These are phyloP conservation scores for Himantopus leucocephalus DNA, from an alignment of 2,113 vertebrate genomes.

Conservation along the genomic window DNA sequence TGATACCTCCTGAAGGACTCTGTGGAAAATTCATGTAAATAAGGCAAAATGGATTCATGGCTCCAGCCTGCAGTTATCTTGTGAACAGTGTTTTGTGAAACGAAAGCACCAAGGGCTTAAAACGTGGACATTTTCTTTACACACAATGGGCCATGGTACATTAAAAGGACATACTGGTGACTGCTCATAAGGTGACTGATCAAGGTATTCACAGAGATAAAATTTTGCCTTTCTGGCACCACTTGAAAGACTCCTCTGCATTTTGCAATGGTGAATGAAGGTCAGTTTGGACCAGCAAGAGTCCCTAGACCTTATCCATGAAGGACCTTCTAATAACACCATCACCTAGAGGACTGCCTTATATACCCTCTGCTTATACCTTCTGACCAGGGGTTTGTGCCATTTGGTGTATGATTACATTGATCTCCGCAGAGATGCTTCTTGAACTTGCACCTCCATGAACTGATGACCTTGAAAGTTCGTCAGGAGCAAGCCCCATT, in stretches of 20 bases:
- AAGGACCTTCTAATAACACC: neutral
- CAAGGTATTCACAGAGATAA: neutral
- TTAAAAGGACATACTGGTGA: neutral
- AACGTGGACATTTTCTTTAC: neutral
- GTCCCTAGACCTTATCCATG: neutral
- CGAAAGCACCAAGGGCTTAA: neutral
- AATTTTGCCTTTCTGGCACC: neutral
- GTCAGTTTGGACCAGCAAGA: neutral
- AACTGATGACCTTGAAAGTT: rapidly evolving
- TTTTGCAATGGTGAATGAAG: neutral
- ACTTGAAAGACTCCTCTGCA: rapidly evolving
- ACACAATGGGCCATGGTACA: neutral
- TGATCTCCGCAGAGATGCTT: neutral
- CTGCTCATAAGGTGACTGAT: neutral
- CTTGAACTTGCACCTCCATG: neutral
- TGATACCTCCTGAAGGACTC: constrained; percentile 48
- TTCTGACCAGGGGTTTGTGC: neutral
- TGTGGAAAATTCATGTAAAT: constrained; percentile 62
- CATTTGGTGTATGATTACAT: neutral
- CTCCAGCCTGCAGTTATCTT: constrained; percentile 26
- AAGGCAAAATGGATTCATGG: constrained; percentile 44
- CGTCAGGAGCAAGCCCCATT: neutral
- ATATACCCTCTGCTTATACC: neutral
- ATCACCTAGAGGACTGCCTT: too few species aligned
- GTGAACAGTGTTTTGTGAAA: neutral